These are phyloP conservation scores for Palaemon carinicauda DNA, from an alignment of 1,140 invertebrate genomes.

Conservation along the genomic window DNA sequence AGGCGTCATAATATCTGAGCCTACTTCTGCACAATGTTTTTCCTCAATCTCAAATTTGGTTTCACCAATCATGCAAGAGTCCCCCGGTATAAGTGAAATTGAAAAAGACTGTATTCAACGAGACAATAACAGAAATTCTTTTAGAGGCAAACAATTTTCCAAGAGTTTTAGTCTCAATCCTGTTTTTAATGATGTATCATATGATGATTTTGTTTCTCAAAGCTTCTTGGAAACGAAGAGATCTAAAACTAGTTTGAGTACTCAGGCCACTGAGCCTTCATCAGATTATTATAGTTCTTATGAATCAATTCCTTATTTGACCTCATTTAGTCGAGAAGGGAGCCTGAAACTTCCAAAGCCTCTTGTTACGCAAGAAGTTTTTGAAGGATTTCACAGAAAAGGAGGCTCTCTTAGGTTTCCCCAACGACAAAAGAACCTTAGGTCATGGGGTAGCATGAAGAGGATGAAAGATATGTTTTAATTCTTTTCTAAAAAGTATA, in stretches of 20 bases:
- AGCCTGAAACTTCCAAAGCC: constrained; percentile 48
- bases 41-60: constrained; percentile 1
- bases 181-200: constrained; percentile 10
- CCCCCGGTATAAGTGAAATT: constrained; percentile 12
- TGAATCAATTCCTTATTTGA: constrained; percentile 38
- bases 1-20: too few species aligned
- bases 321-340: constrained; percentile 45
- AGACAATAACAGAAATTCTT: background rate
- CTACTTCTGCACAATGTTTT: too few species aligned
- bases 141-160: constrained; percentile 1
- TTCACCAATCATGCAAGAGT: background rate
- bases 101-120: constrained; percentile 5
- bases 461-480: constrained; percentile 20
- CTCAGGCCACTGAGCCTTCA: constrained; percentile 9
- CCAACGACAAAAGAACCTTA: background rate
- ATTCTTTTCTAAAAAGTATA: background rate
- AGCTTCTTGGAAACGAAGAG: background rate
- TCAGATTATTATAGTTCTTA: constrained; percentile 44
- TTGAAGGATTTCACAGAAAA: background rate
- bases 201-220: background rate
- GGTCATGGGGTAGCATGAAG: constrained; percentile 36
- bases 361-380: constrained; percentile 24
- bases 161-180: constrained; percentile 39
- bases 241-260: background rate
- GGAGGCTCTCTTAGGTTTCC: constrained; percentile 17